These are phyloP conservation scores for Fragum fragum DNA, from an alignment of 2,888 invertebrate genomes.

Conservation along the genomic window DNA sequence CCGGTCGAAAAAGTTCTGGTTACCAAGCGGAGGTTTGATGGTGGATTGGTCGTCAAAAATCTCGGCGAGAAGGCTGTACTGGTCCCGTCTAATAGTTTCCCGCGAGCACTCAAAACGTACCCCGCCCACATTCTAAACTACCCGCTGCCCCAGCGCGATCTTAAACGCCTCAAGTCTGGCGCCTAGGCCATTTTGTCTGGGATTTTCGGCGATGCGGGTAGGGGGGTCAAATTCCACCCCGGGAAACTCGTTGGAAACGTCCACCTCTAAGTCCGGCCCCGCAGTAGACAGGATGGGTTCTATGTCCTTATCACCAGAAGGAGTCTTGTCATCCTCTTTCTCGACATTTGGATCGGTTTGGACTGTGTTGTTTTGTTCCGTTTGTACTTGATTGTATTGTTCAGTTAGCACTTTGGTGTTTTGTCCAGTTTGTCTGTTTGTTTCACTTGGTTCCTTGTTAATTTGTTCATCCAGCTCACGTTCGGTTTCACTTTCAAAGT, in stretches of 20 bases:
- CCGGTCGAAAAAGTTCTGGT: neutral
- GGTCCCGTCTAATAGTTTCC: neutral
- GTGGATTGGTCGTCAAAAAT: neutral
- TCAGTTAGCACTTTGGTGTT: neutral
- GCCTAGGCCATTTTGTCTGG: neutral
- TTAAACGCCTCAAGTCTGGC: neutral
- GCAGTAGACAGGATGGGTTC: neutral
- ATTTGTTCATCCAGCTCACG: neutral
- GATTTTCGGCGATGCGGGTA: neutral
- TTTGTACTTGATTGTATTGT: neutral
- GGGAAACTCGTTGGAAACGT: neutral
- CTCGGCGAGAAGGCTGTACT: neutral
- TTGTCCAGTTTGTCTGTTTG: neutral
- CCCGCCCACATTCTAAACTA: neutral
- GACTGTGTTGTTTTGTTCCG: neutral
- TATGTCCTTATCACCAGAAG: neutral
- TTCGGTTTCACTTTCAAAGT: neutral
- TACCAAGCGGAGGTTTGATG: neutral
- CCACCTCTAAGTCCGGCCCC: neutral
- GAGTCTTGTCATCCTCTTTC: neutral
- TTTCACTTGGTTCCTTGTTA: neutral
- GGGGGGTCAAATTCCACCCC: neutral
- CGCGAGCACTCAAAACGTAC: neutral
- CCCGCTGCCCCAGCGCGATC: neutral
- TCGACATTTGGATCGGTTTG: neutral